Evolutionary conservation across 2,888 invertebrate species (phyloP), one percentile per base, ranked within the genome.

Genomic region (Dermolepida albohirtum): DNA sequence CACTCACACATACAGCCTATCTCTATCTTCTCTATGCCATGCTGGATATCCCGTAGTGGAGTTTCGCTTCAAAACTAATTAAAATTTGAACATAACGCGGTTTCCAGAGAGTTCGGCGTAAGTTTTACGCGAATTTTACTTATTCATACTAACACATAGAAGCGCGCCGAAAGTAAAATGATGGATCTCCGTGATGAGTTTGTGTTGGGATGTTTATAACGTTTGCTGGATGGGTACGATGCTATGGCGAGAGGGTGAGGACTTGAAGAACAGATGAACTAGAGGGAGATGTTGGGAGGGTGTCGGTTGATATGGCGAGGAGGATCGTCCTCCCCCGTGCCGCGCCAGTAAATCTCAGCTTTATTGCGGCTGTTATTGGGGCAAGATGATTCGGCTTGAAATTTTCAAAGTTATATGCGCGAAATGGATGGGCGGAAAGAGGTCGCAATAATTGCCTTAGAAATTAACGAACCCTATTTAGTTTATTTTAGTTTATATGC

Each of bases 121-220:
- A 81, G 80, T 81, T 81, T 81, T 80, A 80, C 80, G 78, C 78
- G 76, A 79, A 79, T 80, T 81, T 82, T 81, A 81, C 81, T 82
- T 80, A 82, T 82, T 82, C 81, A 81, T 81, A 79, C 77, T 78
- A 4, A 7, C 52, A 14, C 27, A 22, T 10, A 50, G 16, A 27
- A 49, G 4, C 22, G 34, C 10, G 27, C 16, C 50, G 50, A 50
- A 34, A 34, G 34, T 34, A 34, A 34, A 77, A 78, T 80, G 79
- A 80, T 79, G 79, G 79, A 80, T 81, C 79, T 77, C 40, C 39
- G 50, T 22, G 39, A 14, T 17, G 41, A 55, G 55, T 47, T 47
- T 17, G 47, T 17, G 47, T 17, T 47, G 47, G 12, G 47, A 14
- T 47, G 14, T 47, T 14, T 47, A 16, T 14, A 47, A 47, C 47